Evolutionary conservation across 2,888 invertebrate genomes (phyloP).

Genomic region (Salpingus planirostris): DNA sequence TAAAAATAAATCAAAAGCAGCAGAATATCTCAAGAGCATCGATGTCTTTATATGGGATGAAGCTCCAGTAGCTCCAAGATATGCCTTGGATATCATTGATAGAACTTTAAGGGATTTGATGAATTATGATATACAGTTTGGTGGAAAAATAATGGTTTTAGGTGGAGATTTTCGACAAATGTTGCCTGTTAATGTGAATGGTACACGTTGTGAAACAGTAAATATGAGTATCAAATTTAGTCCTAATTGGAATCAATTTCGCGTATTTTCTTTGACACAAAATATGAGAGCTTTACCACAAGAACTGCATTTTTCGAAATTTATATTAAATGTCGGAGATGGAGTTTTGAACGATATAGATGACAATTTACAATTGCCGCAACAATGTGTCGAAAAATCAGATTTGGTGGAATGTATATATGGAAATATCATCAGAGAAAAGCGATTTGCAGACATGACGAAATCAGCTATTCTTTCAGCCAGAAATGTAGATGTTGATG

Average conservation of each 20-base stretch:
- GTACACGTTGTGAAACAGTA: neutral
- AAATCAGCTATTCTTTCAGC: neutral
- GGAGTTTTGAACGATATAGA: neutral
- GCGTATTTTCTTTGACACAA: neutral
- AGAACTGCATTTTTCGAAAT: neutral
- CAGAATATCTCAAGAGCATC: neutral
- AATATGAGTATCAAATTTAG: neutral
- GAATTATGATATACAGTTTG: neutral
- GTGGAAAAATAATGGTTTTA: too few relatives aligned
- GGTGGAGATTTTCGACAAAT: too few relatives aligned
- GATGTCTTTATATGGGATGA: too few relatives aligned
- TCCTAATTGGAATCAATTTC: neutral
- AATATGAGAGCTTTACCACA: too few relatives aligned
- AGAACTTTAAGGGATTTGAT: neutral
- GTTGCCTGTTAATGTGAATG: too few relatives aligned
- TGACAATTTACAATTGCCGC: neutral
- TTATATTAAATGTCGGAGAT: neutral
- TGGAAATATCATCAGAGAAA: neutral
- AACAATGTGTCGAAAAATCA: neutral
- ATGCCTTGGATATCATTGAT: neutral
- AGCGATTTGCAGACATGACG: neutral
- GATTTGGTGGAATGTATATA: neutral
- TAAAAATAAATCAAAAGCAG: neutral
- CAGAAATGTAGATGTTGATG: neutral
- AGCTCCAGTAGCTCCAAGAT: neutral